Percentiles rank a stretch among this genome's conserved stretches.
Evolutionary conservation across 2,888 invertebrate genomes (phyloP).

Genomic region (Plagiodera versicolora): DNA sequence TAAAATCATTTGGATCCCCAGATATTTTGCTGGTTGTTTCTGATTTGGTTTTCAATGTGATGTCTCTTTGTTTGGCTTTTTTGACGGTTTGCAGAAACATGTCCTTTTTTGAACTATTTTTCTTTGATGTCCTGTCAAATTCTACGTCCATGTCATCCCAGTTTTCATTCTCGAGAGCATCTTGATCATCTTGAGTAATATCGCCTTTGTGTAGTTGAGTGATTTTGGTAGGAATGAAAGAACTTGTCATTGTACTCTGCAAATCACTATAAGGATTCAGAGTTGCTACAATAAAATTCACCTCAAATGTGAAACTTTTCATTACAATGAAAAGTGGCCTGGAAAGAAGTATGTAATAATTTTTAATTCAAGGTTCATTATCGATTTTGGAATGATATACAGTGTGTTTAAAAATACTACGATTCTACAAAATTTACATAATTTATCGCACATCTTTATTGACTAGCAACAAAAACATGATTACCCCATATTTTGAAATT

Average conservation of each 20-base stretch:
- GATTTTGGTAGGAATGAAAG: constrained; percentile 49
- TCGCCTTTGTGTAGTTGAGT: constrained; percentile 38
- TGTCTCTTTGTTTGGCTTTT: constrained; percentile 14
- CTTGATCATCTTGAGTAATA: constrained; percentile 41
- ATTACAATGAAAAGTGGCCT: constrained; percentile 77
- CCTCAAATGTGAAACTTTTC: constrained; percentile 74
- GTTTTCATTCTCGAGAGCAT: constrained; percentile 39
- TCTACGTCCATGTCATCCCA: constrained; percentile 42
- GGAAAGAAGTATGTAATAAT: constrained; percentile 37
- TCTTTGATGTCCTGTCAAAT: constrained; percentile 11
- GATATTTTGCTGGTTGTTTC: constrained; percentile 14
- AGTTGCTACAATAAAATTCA: constrained; percentile 79
- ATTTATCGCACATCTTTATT: too few relatives aligned
- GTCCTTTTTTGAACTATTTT: constrained; percentile 19
- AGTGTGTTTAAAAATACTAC: too few relatives aligned
- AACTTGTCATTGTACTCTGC: constrained; percentile 46
- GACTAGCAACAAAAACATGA: too few relatives aligned
- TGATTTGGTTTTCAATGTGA: constrained; percentile 5
- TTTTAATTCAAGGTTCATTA: neutral
- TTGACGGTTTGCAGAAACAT: constrained; percentile 21
- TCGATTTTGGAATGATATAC: too few relatives aligned
- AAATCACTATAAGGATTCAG: constrained; percentile 61
- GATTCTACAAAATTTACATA: too few relatives aligned
- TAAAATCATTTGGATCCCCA: constrained; percentile 12
- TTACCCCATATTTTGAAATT: too few relatives aligned